Evolutionary conservation across 2,888 invertebrate genomes (phyloP), one percentile per base, ranked within the genome.

Genomic region (Lasioglossum leucozonium): DNA sequence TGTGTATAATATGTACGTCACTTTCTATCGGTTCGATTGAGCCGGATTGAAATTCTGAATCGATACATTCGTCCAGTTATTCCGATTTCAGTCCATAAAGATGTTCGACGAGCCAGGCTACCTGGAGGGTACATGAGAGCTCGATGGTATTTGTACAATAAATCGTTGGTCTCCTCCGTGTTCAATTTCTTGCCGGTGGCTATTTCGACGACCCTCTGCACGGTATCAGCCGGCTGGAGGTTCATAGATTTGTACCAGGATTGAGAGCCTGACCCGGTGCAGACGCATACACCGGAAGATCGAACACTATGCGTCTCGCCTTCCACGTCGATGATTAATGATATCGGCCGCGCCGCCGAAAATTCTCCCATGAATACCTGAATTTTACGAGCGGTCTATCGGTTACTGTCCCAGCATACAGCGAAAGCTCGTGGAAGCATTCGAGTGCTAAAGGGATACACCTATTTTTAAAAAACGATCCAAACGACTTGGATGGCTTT

Each of bases 301-400:
- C 99, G 99, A 79, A 99, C 97, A 95, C 98, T 98, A 37, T 97
- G 97, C 91, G 96, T 96, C 62, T 96, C 95, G 93, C 98, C 97
- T 94, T 98, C 97, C 58, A 98, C 95, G 87, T 97, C 96, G 82
- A 99, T 95, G 93, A 98, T 97, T 87, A 99, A 96, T 92, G 98
- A 97, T 0, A 99, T 99, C 0, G 99, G 99, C 77, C 99, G 96
- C 0, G 99, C 98, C 55, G 99, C 98, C 86, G 99, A 96, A 86
- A 97, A 97, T 95, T 99, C 99, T 0, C 99, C 99, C 93, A 99
- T 97, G 93, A 99, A 99, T 34, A 99, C 98, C 97, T 98, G 93
- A 78, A 81, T 42, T 34, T 30, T 11, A 30, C 42, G 44, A n/a
- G 79, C 34, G 40, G 62, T 72, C 77, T 47, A 79, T 18, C 13